Evolutionary conservation across 2,113 vertebrate genomes (phyloP).

Genomic region (Podarcis cretensis): DNA sequence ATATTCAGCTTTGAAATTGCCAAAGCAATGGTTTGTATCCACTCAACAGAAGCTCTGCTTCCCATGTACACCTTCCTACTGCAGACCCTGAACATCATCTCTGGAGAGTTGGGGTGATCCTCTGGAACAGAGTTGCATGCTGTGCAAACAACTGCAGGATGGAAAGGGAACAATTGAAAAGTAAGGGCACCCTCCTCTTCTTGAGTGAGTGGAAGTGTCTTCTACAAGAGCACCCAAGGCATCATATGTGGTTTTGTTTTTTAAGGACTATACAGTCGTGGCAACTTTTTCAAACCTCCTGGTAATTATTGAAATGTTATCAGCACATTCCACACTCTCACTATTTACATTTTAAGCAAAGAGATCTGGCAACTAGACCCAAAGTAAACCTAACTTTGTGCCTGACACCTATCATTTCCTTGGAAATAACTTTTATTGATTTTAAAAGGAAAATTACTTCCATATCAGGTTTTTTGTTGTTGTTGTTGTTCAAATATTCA

Average conservation of each 20-base stretch:
- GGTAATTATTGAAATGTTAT: neutral
- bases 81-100: neutral
- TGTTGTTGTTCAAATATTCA: neutral
- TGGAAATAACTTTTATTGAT: neutral
- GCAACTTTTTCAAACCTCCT: neutral
- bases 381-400: neutral
- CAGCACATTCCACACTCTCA: neutral
- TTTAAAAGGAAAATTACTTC: neutral
- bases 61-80: neutral
- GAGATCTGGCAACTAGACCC: neutral
- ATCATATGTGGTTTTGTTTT: neutral
- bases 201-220: too few species aligned
- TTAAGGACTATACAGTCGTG: neutral
- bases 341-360: neutral
- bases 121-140: neutral
- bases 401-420: neutral
- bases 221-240: too few species aligned
- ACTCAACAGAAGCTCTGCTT: neutral
- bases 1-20: neutral
- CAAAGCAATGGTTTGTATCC: neutral
- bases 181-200: too few species aligned
- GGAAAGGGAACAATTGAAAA: neutral
- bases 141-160: neutral
- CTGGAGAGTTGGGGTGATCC: neutral
- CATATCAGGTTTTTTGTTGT: neutral